Conservation (phyloP, 1,140 invertebrate genomes). For the Hormaphis cornu region DNA sequence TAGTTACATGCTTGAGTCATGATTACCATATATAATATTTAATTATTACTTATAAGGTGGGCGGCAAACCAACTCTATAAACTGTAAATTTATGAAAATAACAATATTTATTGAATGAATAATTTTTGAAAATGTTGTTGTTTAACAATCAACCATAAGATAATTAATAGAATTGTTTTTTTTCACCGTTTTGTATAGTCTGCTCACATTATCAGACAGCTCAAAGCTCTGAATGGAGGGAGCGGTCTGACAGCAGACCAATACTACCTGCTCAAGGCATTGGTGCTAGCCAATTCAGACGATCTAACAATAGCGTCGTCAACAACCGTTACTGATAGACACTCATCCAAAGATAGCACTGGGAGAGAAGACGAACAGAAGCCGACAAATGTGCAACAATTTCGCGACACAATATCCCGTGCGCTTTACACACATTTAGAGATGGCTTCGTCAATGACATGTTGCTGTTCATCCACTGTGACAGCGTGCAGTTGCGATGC, state of each 20-base stretch:
- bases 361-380: neutral
- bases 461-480: no score
- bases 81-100: no score
- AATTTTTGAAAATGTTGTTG: no score
- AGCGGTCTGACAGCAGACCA: constrained; percentile 42
- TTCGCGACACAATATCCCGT: constrained; percentile 65
- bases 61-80: no score
- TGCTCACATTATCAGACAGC: constrained; percentile 72
- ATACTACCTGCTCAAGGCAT: constrained; percentile 83
- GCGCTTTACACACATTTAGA: neutral
- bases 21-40: no score
- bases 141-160: no score
- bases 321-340: neutral
- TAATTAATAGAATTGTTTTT: no score
- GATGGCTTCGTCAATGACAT: neutral
- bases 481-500: neutral
- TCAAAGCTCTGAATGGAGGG: constrained; percentile 48
- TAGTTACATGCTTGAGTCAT: no score
- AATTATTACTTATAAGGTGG: no score
- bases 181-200: constrained; percentile 60
- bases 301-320: constrained; percentile 46
- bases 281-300: constrained; percentile 86
- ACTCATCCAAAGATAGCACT: neutral
- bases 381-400: constrained; percentile 62
- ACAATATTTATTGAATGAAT: no score